Evolutionary conservation across 2,888 invertebrate genomes (phyloP).

Genomic region (Operophtera brumata): DNA sequence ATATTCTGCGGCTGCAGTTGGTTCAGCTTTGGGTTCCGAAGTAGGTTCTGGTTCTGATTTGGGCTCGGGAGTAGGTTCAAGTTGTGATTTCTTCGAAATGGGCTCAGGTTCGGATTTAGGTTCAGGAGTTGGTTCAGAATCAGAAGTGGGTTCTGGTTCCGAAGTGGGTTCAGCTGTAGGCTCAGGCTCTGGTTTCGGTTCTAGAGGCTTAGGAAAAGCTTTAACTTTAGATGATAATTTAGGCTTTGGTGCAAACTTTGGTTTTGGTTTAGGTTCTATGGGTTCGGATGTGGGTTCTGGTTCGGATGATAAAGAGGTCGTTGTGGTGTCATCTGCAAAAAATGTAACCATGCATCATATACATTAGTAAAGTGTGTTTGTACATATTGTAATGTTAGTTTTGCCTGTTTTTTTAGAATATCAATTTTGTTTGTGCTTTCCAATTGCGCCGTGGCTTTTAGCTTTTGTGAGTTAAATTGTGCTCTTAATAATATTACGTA

Average conservation of each 20-base stretch:
- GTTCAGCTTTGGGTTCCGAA: conserved; percentile 43
- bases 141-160: conserved; percentile 22
- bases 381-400: conserved; percentile 43
- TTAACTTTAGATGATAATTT: conserved; percentile 30
- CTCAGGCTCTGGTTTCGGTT: conserved; percentile 16
- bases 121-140: conserved; percentile 36
- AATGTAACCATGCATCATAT: conserved; percentile 71
- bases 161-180: conserved; percentile 8
- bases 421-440: conserved; percentile 28
- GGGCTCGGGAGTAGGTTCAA: conserved; percentile 42
- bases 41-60: conserved; percentile 49
- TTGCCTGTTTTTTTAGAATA: conserved; percentile 25
- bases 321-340: conserved; percentile 72
- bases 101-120: conserved; percentile 56
- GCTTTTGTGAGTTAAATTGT: conserved; percentile 37
- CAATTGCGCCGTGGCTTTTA: conserved; percentile 38
- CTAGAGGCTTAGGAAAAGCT: conserved; percentile 39
- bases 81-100: conserved; percentile 43
- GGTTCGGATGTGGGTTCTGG: conserved; percentile 45
- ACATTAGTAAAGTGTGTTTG: conserved; percentile 44
- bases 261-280: conserved; percentile 50
- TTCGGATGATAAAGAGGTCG: conserved; percentile 55
- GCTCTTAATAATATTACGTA: conserved; percentile 25
- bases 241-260: conserved; percentile 51
- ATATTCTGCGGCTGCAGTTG: conserved; percentile 14